Evolutionary conservation across 2,797 vertebrate genomes (phyloP).

Genomic region (Crypturellus tataupa): DNA sequence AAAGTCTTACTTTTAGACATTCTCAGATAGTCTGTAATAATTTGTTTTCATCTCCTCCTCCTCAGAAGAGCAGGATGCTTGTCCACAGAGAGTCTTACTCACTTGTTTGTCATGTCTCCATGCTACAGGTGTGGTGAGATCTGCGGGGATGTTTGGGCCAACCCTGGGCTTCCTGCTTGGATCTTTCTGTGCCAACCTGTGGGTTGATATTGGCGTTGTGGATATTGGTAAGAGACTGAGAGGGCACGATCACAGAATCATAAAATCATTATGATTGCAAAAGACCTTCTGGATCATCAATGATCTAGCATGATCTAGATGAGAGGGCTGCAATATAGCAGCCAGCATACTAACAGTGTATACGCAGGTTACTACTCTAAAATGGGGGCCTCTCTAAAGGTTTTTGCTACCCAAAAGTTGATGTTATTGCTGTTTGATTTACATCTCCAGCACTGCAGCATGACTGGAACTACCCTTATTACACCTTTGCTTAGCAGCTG

Average conservation of each 20-base stretch:
- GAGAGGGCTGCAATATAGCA: background rate
- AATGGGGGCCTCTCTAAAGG: fast-evolving
- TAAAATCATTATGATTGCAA: too few species aligned
- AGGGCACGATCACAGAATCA: background rate
- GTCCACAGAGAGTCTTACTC: fast-evolving
- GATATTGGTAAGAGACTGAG: slow-evolving; percentile 82
- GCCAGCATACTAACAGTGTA: background rate
- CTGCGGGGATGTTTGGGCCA: slow-evolving; percentile 87
- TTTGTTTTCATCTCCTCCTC: background rate
- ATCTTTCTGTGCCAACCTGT: slow-evolving; percentile 88
- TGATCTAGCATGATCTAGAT: fast-evolving
- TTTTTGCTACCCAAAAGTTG: background rate
- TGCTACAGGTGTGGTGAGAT: slow-evolving; percentile 87
- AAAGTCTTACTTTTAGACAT: background rate
- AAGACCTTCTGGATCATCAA: too few species aligned
- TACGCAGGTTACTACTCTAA: background rate
- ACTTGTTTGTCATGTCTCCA: background rate
- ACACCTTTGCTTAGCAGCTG: background rate
- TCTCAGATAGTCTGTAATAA: fast-evolving
- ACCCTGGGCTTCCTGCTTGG: slow-evolving; percentile 87
- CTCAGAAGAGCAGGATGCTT: background rate
- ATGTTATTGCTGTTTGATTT: background rate
- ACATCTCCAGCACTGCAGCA: fast-evolving
- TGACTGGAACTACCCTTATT: background rate
- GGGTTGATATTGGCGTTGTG: slow-evolving; percentile 89